A percentile compares a stretch with the other conserved stretches of the same genome.
Evolutionary conservation across 2,888 invertebrate genomes (phyloP).

Genomic region (Sepiola atlantica): DNA sequence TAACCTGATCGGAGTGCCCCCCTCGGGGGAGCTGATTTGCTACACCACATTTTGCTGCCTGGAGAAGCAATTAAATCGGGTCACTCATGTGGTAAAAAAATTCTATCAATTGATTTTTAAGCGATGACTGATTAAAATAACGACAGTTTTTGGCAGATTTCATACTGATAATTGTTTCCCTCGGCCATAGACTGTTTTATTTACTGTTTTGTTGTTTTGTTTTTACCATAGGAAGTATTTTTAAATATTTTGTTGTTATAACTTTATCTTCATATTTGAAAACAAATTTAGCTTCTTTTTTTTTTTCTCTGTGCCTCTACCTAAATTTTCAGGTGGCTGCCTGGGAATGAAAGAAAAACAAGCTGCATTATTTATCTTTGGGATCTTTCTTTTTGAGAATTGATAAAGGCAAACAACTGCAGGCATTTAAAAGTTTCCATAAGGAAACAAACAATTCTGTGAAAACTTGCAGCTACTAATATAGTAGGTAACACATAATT

Average conservation of each 20-base stretch:
- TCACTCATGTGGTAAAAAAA: no score
- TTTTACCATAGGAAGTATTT: background rate
- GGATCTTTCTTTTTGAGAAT: conserved; percentile 15
- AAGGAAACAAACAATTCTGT: background rate
- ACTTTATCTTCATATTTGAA: background rate
- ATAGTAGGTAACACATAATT: background rate
- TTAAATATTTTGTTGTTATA: background rate
- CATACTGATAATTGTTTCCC: background rate
- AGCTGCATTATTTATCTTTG: background rate
- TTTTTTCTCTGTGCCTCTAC: conserved; percentile 19
- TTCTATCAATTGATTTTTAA: background rate
- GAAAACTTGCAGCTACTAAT: conserved; percentile 10
- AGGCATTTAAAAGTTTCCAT: background rate
- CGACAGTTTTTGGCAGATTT: background rate
- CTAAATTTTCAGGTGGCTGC: conserved; percentile 2
- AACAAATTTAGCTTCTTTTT: background rate
- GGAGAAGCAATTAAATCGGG: no score
- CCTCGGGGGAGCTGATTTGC: no score
- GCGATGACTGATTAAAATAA: background rate
- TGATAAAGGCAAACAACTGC: background rate
- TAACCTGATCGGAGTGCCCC: no score
- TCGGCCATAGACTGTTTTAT: background rate
- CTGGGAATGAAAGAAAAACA: background rate
- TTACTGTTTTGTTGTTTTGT: background rate
- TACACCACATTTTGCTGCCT: no score